A percentile compares a stretch with the other conserved stretches of the same genome.
Evolutionary conservation across 1,140 invertebrate species (phyloP).

Genomic region (Musca domestica): DNA sequence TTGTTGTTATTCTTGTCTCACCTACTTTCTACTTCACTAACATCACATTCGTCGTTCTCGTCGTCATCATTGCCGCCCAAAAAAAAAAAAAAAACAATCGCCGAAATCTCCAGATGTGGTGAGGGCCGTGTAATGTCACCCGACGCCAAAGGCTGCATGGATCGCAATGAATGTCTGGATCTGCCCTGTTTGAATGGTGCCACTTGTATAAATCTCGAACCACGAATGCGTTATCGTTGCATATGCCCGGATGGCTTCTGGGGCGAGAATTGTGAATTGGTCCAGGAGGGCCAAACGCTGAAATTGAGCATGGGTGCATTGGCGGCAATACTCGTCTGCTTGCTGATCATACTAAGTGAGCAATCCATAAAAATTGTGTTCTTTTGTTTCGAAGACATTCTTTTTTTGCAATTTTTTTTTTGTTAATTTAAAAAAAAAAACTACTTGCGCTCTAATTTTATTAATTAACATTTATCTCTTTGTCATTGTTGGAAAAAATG

Average conservation of each 20-base stretch:
- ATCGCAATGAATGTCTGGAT: conserved; percentile 92
- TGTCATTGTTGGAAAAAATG: too few species aligned
- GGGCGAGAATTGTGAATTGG: conserved; percentile 90
- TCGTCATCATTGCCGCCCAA: too few species aligned
- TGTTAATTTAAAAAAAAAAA: neutral
- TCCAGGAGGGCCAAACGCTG: conserved; percentile 88
- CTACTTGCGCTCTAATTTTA: conserved; percentile 4
- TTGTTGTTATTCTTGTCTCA: too few species aligned
- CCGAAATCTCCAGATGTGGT: conserved; percentile 68
- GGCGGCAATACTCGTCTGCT: conserved; percentile 89
- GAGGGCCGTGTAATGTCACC: conserved; percentile 84
- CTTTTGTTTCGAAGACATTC: too few species aligned
- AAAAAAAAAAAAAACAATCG: too few species aligned
- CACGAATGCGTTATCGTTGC: conserved; percentile 76
- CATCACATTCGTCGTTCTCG: too few species aligned
- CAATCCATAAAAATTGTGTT: conserved; percentile 41
- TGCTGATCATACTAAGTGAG: conserved; percentile 92
- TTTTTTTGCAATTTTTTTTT: neutral
- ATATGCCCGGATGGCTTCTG: conserved; percentile 88
- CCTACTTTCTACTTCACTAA: too few species aligned
- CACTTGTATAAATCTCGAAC: conserved; percentile 84
- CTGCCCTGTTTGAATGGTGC: conserved; percentile 89
- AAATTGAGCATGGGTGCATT: conserved; percentile 91
- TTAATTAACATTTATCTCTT: too few species aligned
- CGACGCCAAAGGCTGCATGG: conserved; percentile 86